A percentile compares a stretch with the other conserved stretches of the same genome.
Conservation (phyloP, 2,888 invertebrate species). For the Conomelus anceps region DNA sequence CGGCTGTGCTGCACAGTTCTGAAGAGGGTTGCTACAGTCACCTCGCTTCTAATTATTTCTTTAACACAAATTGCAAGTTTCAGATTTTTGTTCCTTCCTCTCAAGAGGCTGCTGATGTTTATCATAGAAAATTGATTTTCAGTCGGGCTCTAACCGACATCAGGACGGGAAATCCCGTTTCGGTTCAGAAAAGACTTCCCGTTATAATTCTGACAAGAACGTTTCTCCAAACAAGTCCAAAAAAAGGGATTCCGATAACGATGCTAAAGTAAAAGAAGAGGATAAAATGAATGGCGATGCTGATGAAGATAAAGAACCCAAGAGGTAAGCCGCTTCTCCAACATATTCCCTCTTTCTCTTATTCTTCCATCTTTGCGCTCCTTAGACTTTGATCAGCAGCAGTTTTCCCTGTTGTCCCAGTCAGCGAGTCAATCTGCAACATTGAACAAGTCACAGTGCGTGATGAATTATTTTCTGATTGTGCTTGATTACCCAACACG, state of each 20-base stretch:
- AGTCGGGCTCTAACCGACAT: conserved; percentile 26
- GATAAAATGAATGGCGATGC: conserved; percentile 24
- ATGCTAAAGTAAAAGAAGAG: conserved; percentile 25
- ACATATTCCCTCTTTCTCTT: not conserved
- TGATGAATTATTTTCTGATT: not conserved
- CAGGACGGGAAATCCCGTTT: conserved; percentile 9
- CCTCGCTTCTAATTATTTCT: too few relatives aligned
- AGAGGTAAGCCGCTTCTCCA: conserved; percentile 19
- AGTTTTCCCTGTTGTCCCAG: not conserved
- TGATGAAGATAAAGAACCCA: conserved; percentile 20
- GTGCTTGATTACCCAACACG: too few relatives aligned
- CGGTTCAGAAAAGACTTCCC: not conserved
- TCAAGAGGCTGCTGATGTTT: not conserved
- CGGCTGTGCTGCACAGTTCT: not conserved
- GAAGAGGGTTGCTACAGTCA: not conserved
- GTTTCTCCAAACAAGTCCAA: conserved; percentile 13
- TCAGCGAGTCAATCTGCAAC: not conserved
- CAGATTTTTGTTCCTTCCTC: not conserved
- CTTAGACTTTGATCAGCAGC: not conserved
- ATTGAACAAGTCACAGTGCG: too few relatives aligned
- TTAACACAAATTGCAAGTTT: not conserved
- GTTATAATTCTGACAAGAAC: conserved; percentile 1
- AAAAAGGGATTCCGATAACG: conserved; percentile 21
- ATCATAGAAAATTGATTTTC: conserved; percentile 6
- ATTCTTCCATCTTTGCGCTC: not conserved